Conservation (phyloP, 2,113 vertebrate genomes). For the Hypomesus transpacificus region DNA sequence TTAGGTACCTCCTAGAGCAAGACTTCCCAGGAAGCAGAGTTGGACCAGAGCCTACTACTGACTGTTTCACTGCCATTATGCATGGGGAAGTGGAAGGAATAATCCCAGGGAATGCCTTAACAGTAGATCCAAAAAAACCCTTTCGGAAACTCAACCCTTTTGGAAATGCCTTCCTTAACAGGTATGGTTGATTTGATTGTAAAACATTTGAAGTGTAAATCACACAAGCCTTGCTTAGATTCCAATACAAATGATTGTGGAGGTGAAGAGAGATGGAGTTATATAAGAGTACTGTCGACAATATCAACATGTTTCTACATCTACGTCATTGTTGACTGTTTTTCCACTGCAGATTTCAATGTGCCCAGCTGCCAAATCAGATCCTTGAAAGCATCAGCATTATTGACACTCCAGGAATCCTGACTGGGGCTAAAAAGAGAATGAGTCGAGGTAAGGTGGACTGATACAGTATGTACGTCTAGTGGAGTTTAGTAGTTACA, state of each 20-base stretch:
- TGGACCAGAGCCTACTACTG: conserved; percentile 87
- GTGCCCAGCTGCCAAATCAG: conserved; percentile 81
- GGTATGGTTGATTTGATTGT: conserved; percentile 55
- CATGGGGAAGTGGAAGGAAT: conserved; percentile 73
- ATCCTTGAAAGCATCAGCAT: conserved; percentile 84
- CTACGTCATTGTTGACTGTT: background rate
- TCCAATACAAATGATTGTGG: background rate
- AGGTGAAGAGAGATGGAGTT: background rate
- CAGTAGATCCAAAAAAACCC: conserved; percentile 83
- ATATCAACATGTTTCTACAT: background rate
- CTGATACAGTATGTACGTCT: too few species aligned
- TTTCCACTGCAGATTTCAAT: conserved; percentile 74
- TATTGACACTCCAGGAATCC: conserved; percentile 84
- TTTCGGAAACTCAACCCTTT: conserved; percentile 88
- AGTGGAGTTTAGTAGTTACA: too few species aligned
- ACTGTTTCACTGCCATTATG: conserved; percentile 89
- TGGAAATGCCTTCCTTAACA: conserved; percentile 86
- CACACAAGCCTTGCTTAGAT: too few species aligned
- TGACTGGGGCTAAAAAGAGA: conserved; percentile 80
- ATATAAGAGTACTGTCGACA: background rate
- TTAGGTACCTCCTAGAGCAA: conserved; percentile 84
- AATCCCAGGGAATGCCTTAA: conserved; percentile 83
- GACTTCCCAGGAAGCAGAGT: conserved; percentile 84
- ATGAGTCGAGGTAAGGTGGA: conserved; percentile 75
- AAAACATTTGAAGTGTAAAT: too few species aligned